Evolutionary conservation across 2,113 vertebrate species (phyloP).

Genomic region (Caranx melampygus): DNA sequence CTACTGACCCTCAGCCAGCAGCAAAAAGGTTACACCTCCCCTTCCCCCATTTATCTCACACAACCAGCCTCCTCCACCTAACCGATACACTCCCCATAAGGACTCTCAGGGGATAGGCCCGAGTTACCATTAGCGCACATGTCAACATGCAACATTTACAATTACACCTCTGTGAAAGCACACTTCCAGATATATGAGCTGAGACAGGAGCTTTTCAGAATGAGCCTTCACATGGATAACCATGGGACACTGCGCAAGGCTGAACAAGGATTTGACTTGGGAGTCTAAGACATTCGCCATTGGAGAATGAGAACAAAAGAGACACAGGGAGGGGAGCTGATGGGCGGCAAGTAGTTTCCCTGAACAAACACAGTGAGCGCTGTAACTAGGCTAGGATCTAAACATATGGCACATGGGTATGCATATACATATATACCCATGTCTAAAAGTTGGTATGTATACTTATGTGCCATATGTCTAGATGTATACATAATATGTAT

Average conservation of each 20-base stretch:
- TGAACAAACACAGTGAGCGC: slow-evolving; percentile 59
- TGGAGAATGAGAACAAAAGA: slow-evolving; percentile 39
- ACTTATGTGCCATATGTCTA: no score
- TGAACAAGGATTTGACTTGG: slow-evolving; percentile 51
- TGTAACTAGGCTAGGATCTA: slow-evolving; percentile 23
- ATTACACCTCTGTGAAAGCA: slow-evolving; percentile 63
- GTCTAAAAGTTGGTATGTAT: no score
- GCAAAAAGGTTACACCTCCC: slow-evolving; percentile 69
- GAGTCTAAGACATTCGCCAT: slow-evolving; percentile 58
- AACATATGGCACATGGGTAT: slow-evolving; percentile 31
- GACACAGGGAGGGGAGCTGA: slow-evolving; percentile 31
- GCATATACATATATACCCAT: not conserved
- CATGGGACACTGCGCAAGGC: slow-evolving; percentile 36
- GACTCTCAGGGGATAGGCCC: slow-evolving; percentile 53
- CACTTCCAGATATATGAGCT: slow-evolving; percentile 58
- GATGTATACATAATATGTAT: no score
- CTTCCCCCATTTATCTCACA: slow-evolving; percentile 52
- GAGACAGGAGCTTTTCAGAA: slow-evolving; percentile 49
- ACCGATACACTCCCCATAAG: slow-evolving; percentile 51
- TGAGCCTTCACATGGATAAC: slow-evolving; percentile 39
- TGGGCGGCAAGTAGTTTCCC: slow-evolving; percentile 44
- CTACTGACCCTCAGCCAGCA: slow-evolving; percentile 68
- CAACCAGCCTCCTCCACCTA: slow-evolving; percentile 47
- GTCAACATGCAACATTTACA: slow-evolving; percentile 78
- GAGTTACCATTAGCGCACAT: slow-evolving; percentile 72